Base-by-base conservation (phyloP, 2,888 invertebrate genomes). In the Epinotia brunnichana region DNA sequence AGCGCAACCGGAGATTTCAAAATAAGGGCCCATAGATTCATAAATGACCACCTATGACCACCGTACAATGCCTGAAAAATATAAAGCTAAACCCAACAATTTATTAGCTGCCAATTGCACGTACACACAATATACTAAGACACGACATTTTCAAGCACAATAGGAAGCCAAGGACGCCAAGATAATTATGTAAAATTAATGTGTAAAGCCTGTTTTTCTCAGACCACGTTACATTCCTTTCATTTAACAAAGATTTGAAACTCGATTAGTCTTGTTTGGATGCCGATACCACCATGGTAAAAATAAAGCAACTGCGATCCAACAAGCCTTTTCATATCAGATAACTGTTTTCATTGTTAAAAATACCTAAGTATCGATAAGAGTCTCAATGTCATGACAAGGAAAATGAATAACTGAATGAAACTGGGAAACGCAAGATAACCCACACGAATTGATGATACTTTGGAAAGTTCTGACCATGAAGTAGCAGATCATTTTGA, bases 71-170 rank as follows among this genome's bases (percentile, higher is more conserved):
- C n/a, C n/a, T 48, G n/a, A 15, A 48, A 48, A n/a, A n/a, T 48
- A 7, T n/a, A 15, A n/a, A n/a, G 44, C 15, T 4, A 44, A 48
- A 4, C 5, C 15, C n/a, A 48, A n/a, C 15, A 5, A 48, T 5
- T 24, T 56, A 24, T 21, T 15, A 11, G 13, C 24, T 19, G 19
- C 17, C 11, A 21, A 54, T 7, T 17, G 53, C 24, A 4, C 24
- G 24, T 15, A 2, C 13, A 48, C 13, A 60, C 35, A 11, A 41
- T n/a, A 41, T 5, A 29, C 19, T 24, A 29, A 11, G 9, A 69
- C 13, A 60, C 48, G 60, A 57, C 48, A 75, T 60, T 21, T 21
- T 11, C 11, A 24, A 13, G 4, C 11, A 60, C 60, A 39, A 60
- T 19, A 60, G 5, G 39, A 35, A 17, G 19, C 19, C 51, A 54